phyloP scores from a whole-genome alignment of 2,888 invertebrate species.

The Epinotia brunnichana region DNA sequence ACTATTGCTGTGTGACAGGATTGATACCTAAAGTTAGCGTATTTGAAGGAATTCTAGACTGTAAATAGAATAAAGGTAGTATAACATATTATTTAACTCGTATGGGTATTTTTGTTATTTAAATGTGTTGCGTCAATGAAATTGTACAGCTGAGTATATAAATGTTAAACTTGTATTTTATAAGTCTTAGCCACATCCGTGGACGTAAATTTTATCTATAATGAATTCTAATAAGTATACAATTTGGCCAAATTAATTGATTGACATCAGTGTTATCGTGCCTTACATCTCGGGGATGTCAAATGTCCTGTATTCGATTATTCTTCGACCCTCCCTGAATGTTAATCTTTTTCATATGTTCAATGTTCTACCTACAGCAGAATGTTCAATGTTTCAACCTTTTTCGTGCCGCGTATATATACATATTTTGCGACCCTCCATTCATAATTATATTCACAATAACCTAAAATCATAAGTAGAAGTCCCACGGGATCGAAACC shows the following conservation, averaged over 20 bases:
- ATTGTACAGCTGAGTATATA: conserved; percentile 39
- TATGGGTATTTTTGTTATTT: conserved; percentile 33
- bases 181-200: background rate
- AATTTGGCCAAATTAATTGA: background rate
- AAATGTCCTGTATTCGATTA: background rate
- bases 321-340: background rate
- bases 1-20: too few relatives aligned
- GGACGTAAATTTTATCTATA: background rate
- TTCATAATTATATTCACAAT: too few relatives aligned
- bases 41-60: conserved; percentile 16
- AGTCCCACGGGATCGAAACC: too few relatives aligned
- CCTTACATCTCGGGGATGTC: conserved; percentile 4
- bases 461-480: too few relatives aligned
- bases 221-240: background rate
- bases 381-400: too few relatives aligned
- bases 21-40: background rate
- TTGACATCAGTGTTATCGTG: conserved; percentile 6
- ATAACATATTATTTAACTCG: conserved; percentile 20
- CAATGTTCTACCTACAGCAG: too few relatives aligned
- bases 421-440: too few relatives aligned
- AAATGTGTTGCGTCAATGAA: conserved; percentile 34
- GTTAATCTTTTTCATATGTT: too few relatives aligned
- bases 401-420: too few relatives aligned
- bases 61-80: conserved; percentile 32
- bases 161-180: conserved; percentile 35